These are phyloP conservation scores for Tethya wilhelma DNA, from an alignment of 37 sponge, comb jelly and placozoan genomes.

Conservation along the genomic window DNA sequence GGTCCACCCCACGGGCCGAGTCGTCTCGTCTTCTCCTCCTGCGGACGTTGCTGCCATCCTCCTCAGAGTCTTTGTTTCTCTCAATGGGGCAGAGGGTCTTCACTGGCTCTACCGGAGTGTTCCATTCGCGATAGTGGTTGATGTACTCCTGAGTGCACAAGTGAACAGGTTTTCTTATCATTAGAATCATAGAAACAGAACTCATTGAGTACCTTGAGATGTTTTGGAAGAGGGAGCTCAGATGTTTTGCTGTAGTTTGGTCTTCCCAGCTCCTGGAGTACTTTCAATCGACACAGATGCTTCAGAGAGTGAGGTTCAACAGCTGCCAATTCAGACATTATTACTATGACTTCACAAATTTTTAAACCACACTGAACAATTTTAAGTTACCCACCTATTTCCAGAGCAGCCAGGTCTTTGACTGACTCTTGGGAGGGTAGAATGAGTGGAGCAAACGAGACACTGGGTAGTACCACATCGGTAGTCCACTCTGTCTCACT, in stretches of 20 bases:
- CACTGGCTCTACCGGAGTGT: neutral
- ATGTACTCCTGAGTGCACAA: slow-evolving; percentile 27
- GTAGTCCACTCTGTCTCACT: slow-evolving; percentile 64
- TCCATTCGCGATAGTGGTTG: slow-evolving; percentile 42
- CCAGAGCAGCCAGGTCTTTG: slow-evolving; percentile 40
- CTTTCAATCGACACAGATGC: slow-evolving; percentile 54
- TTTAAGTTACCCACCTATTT: slow-evolving; percentile 27
- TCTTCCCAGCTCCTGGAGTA: slow-evolving; percentile 39
- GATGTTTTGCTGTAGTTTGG: slow-evolving; percentile 29
- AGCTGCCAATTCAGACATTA: slow-evolving; percentile 5
- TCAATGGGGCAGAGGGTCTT: slow-evolving; percentile 62
- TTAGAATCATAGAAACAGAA: no score
- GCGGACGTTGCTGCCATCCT: neutral
- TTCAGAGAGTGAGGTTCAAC: slow-evolving; percentile 67
- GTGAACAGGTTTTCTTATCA: neutral
- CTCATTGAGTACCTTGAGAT: slow-evolving; percentile 56
- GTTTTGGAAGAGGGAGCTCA: slow-evolving; percentile 58
- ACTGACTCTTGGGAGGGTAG: slow-evolving; percentile 63
- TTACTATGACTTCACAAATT: neutral
- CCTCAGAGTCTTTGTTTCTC: neutral
- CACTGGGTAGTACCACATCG: slow-evolving; percentile 70
- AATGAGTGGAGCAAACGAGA: slow-evolving; percentile 83
- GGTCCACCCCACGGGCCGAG: neutral
- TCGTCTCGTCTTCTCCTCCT: neutral
- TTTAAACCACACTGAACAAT: neutral